Conservation (phyloP, 1,140 invertebrate genomes). For the Ridgeia piscesae region DNA sequence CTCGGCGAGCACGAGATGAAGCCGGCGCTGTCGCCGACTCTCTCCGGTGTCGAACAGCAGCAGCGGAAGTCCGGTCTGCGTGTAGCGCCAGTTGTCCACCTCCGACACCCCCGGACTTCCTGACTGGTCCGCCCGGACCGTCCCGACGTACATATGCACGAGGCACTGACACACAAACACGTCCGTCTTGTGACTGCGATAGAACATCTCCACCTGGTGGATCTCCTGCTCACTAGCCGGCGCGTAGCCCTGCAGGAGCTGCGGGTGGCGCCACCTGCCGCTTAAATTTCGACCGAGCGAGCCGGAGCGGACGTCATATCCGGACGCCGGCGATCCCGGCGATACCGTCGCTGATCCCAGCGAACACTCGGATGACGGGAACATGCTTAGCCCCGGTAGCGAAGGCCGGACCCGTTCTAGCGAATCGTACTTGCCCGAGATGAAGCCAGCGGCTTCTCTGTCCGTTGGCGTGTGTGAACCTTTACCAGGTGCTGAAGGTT, state of each 20-base stretch:
- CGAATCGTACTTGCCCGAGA: slow-evolving; percentile 44
- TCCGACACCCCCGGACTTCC: slow-evolving; percentile 16
- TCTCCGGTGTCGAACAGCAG: slow-evolving; percentile 73
- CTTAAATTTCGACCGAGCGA: background rate
- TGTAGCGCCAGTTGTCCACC: slow-evolving; percentile 70
- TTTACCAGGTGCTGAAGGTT: background rate
- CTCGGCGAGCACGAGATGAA: slow-evolving; percentile 78
- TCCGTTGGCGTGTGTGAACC: background rate
- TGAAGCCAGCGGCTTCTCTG: slow-evolving; percentile 26
- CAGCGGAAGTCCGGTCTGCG: slow-evolving; percentile 79
- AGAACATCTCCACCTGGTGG: slow-evolving; percentile 77
- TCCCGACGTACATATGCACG: slow-evolving; percentile 74
- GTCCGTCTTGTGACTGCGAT: slow-evolving; percentile 75
- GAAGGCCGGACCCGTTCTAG: slow-evolving; percentile 30
- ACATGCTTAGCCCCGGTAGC: background rate
- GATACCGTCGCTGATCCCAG: background rate
- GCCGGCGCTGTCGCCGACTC: slow-evolving; percentile 70
- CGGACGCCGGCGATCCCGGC: background rate
- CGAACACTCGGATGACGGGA: background rate
- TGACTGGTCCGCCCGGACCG: slow-evolving; percentile 43
- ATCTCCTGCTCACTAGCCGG: slow-evolving; percentile 68
- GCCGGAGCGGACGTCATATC: background rate
- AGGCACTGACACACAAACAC: slow-evolving; percentile 78
- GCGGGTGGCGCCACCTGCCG: slow-evolving; percentile 22
- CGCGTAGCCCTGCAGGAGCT: slow-evolving; percentile 37